Conservation (phyloP, 2,797 vertebrate species). For the Sebastes oblongus region DNA sequence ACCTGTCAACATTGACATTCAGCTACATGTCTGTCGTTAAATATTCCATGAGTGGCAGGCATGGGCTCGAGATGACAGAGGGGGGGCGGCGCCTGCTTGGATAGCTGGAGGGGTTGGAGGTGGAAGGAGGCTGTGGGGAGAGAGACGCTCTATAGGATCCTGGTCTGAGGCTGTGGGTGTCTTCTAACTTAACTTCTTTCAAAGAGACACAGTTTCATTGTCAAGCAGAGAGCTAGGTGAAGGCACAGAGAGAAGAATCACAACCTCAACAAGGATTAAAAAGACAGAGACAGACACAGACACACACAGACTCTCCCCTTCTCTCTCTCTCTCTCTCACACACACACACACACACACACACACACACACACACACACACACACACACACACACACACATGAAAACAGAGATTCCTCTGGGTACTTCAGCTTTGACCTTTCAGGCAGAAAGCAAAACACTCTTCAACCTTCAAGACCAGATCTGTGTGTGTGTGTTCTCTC, state of each 20-base stretch:
- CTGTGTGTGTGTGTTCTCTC: not conserved
- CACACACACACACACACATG: constrained; percentile 4
- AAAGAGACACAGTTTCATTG: constrained; percentile 38
- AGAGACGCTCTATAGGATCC: constrained; percentile 41
- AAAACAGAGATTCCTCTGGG: constrained; percentile 28
- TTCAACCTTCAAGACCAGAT: constrained; percentile 46
- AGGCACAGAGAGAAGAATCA: constrained; percentile 26
- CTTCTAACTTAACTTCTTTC: constrained; percentile 48
- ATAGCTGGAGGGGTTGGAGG: constrained; percentile 43
- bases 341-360: constrained; percentile 17
- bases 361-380: constrained; percentile 24
- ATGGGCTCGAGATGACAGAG: constrained; percentile 37
- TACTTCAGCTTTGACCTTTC: constrained; percentile 38
- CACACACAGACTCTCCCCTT: not conserved
- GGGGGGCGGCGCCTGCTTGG: constrained; percentile 7
- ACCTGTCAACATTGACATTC: constrained; percentile 33
- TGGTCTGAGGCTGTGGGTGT: constrained; percentile 20
- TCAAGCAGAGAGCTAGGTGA: constrained; percentile 27
- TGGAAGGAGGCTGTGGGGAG: constrained; percentile 8
- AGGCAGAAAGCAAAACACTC: constrained; percentile 28
- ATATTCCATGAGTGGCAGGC: constrained; percentile 49
- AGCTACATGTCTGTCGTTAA: constrained; percentile 28
- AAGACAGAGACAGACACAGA: constrained; percentile 33
- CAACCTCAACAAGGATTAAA: constrained; percentile 18
- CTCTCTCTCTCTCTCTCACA: not conserved